Conservation (phyloP, 1,140 invertebrate species). For the Drosophila pectinifera region DNA sequence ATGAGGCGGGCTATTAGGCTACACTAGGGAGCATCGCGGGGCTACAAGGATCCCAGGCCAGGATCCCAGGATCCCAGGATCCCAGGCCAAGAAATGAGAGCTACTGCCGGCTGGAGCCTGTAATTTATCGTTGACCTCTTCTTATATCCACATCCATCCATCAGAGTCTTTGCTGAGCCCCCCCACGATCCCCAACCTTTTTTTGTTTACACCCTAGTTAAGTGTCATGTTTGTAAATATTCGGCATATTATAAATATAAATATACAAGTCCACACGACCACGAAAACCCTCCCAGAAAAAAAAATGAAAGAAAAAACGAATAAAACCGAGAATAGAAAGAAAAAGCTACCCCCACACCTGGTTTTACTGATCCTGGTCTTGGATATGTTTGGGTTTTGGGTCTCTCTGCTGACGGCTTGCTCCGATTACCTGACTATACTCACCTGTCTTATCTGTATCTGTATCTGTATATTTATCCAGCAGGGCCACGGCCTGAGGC, state of each 20-base stretch:
- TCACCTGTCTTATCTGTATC: constrained; percentile 7
- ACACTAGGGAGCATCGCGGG: too few species aligned
- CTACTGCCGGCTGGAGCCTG: constrained; percentile 25
- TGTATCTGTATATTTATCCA: constrained; percentile 16
- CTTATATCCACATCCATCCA: constrained; percentile 3
- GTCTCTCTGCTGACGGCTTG: constrained; percentile 5
- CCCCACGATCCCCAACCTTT: constrained; percentile 3
- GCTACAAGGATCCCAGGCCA: too few species aligned
- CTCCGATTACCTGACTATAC: constrained; percentile 20
- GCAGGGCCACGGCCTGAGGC: constrained; percentile 40
- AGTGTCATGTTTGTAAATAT: constrained; percentile 81
- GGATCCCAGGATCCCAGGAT: constrained; percentile 1
- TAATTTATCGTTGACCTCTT: constrained; percentile 50
- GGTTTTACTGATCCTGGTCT: constrained; percentile 35
- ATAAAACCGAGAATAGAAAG: constrained; percentile 44
- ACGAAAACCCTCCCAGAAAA: constrained; percentile 1
- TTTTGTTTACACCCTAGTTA: constrained; percentile 68
- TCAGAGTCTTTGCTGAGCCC: constrained; percentile 14
- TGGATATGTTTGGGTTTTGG: not conserved
- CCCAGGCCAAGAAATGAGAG: constrained; percentile 26
- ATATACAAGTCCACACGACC: constrained; percentile 21
- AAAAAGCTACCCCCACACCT: not conserved
- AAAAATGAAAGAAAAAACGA: constrained; percentile 30
- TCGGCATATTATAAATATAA: constrained; percentile 50
- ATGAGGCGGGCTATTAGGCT: constrained; percentile 78